These are phyloP conservation scores for Champsocephalus gunnari DNA, from an alignment of 2,797 vertebrate species.

Conservation along the genomic window DNA sequence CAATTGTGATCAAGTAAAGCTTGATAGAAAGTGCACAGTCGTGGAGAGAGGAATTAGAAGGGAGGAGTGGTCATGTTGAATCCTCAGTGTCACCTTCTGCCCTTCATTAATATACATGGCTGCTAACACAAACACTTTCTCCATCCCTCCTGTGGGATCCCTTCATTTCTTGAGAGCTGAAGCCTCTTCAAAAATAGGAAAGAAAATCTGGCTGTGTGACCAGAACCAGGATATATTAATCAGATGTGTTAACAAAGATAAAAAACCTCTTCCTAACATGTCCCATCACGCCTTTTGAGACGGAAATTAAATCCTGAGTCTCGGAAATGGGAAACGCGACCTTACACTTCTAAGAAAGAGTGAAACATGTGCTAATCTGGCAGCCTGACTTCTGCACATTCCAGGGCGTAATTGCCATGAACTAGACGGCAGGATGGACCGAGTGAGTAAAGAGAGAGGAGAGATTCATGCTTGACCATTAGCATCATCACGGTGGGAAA, in stretches of 20 bases:
- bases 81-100: neutral
- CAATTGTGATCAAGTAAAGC: constrained; percentile 22
- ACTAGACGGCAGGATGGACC: constrained; percentile 30
- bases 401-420: constrained; percentile 39
- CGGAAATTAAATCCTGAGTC: neutral
- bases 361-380: constrained; percentile 22
- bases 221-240: neutral
- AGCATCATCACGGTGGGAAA: constrained; percentile 21
- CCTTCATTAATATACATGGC: neutral
- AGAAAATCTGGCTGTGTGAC: neutral
- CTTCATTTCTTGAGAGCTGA: constrained; percentile 13
- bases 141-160: neutral
- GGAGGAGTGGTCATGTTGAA: constrained; percentile 5
- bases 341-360: neutral
- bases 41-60: neutral
- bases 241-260: constrained; percentile 10
- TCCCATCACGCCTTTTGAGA: constrained; percentile 6
- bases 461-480: constrained; percentile 32
- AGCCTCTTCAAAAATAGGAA: constrained; percentile 8
- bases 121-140: neutral
- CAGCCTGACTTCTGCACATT: constrained; percentile 37
- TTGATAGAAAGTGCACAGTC: constrained; percentile 21
- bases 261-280: neutral
- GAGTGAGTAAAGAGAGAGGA: constrained; percentile 9
- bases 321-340: constrained; percentile 3